Base-by-base conservation (phyloP, 2,797 vertebrate species). In the Melanogrammus aeglefinus region DNA sequence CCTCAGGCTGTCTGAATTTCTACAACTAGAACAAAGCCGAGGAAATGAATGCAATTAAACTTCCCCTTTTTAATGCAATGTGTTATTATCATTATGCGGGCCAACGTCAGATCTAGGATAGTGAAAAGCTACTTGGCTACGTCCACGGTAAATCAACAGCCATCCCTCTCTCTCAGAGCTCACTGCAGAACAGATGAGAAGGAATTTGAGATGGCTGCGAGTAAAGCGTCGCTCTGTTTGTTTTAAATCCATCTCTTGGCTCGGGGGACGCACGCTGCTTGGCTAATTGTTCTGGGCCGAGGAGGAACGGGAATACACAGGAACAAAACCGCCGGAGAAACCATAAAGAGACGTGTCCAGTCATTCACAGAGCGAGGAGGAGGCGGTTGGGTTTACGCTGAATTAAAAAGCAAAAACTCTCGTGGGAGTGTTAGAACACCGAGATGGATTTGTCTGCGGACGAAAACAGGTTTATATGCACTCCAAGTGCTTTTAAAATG, bases 21-120 rank as follows among this genome's bases (percentile, higher is more conserved):
- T 8, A 9, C 6, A 63, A 63, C 57, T 7, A 63, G 9, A 63
- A 63, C 21, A 63, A 63, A 16, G 57, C 57, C 4, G 8, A 21
- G 57, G 21, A 63, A 63, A 63, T 63, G 57, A 63, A 63, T 63
- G 57, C n/a, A n/a, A 63, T 63, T 63, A 63, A 63, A 24, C 57
- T n/a, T 7, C 21, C 21, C 2, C 16, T 57, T n/a, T 57, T 57
- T 57, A 57, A 57, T 57, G 47, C 7, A 18, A 18, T 57, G 47
- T 21, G 7, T 57, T 57, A 57, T 57, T 21, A 57, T 57, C 47
- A 57, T 57, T 57, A 18, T 21, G 16, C 47, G 47, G 47, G 18
- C 47, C 16, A 57, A 57, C 21, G 51, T 63, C n/a, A 63, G 51
- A 63, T 21, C 18, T 6, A 63, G 18, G 18, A n/a, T 63, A 63